These are phyloP conservation scores for Madoqua kirkii DNA, from an alignment of 2,113 vertebrate genomes.

Conservation along the genomic window DNA sequence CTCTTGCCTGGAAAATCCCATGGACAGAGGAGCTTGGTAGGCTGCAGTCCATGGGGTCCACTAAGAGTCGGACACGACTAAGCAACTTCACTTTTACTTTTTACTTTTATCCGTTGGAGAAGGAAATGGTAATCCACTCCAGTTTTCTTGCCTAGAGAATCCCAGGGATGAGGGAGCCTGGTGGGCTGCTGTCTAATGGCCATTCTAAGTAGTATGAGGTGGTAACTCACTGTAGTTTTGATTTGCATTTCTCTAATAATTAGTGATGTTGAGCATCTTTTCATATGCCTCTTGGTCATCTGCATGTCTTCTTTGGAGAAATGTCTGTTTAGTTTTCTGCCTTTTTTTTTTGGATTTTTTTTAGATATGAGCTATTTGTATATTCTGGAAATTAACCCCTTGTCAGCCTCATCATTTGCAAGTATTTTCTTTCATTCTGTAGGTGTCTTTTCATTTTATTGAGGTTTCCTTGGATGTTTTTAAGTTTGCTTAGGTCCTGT, in stretches of 20 bases:
- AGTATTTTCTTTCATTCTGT: not conserved
- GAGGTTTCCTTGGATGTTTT: not conserved
- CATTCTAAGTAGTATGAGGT: not conserved
- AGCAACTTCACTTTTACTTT: too few relatives aligned
- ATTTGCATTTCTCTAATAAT: not conserved
- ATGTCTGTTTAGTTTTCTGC: not conserved
- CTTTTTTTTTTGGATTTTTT: not conserved
- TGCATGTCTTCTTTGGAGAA: not conserved
- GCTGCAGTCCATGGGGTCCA: too few relatives aligned
- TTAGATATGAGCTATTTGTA: not conserved
- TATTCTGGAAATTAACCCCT: not conserved
- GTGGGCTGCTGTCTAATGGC: not conserved
- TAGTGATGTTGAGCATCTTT: not conserved
- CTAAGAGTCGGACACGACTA: too few relatives aligned
- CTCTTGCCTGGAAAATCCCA: too few relatives aligned
- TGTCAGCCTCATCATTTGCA: not conserved
- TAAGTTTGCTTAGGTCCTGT: not conserved
- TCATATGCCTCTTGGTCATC: not conserved
- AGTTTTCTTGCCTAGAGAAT: too few relatives aligned
- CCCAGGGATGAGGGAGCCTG: too few relatives aligned
- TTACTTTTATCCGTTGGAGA: too few relatives aligned
- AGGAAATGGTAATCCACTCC: too few relatives aligned
- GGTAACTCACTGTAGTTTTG: not conserved
- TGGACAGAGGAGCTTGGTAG: too few relatives aligned
- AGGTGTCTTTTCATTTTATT: not conserved